These are phyloP conservation scores for Sceloporus undulatus DNA, from an alignment of 2,113 vertebrate genomes.

Conservation along the genomic window DNA sequence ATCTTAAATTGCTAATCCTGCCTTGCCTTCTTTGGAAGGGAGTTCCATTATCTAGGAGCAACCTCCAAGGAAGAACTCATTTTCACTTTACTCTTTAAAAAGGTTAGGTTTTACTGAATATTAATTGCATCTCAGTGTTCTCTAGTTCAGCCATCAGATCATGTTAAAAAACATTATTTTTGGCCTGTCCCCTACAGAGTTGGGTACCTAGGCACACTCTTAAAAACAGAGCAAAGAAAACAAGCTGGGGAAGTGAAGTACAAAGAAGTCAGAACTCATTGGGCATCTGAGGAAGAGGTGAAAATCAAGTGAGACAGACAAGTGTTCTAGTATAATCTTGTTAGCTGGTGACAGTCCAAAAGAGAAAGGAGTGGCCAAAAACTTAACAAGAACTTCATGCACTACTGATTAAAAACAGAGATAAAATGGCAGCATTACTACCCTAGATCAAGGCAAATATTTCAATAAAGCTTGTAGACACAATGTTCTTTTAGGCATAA, in stretches of 20 bases:
- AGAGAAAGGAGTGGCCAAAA: constrained; percentile 15
- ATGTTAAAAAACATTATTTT: not conserved
- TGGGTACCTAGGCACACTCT: not conserved
- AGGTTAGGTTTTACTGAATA: not conserved
- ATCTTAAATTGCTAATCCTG: no score
- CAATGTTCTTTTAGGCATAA: constrained; percentile 14
- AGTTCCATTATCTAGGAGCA: no score
- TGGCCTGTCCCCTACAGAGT: not conserved
- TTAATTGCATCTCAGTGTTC: not conserved
- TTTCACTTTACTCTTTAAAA: not conserved
- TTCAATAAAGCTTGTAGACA: constrained; percentile 16
- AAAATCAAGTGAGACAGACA: not conserved
- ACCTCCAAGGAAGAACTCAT: no score
- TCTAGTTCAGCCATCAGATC: not conserved
- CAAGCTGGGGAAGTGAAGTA: no score
- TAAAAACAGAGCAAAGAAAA: no score
- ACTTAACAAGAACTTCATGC: constrained; percentile 14
- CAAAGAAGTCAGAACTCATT: not conserved
- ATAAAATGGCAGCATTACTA: not conserved
- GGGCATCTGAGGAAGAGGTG: not conserved
- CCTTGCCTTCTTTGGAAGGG: no score
- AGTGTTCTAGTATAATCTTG: not conserved
- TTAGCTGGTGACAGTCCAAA: constrained; percentile 1
- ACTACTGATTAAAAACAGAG: constrained; percentile 7
- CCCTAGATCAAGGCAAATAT: constrained; percentile 5